phyloP scores from a whole-genome alignment of 1,140 invertebrate genomes.

The Batillaria attramentaria region DNA sequence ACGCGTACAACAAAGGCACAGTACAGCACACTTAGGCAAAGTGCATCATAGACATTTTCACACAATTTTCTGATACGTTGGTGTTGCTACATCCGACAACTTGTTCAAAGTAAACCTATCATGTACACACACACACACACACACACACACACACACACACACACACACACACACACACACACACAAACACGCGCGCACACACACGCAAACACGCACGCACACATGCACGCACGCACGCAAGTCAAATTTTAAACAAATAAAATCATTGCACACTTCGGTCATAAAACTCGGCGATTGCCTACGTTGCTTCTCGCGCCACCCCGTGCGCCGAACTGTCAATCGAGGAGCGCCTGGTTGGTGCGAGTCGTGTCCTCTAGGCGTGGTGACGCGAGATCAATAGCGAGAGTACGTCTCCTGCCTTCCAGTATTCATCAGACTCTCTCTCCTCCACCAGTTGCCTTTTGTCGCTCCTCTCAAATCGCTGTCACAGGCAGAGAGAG shows the following conservation, averaged over 20 bases:
- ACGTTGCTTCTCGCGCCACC: background rate
- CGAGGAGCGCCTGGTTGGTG: background rate
- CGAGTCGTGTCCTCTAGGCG: background rate
- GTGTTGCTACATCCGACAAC: too few species aligned
- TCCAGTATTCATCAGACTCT: too few species aligned
- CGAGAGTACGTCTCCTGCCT: background rate
- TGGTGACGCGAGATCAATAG: background rate
- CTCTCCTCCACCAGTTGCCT: too few species aligned
- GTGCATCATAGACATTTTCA: too few species aligned
- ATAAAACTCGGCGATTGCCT: background rate
- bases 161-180: slow-evolving; percentile 15
- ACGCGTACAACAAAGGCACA: too few species aligned
- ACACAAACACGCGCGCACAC: slow-evolving; percentile 1
- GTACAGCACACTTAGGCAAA: too few species aligned
- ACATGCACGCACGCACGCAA: background rate
- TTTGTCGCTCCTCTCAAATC: too few species aligned
- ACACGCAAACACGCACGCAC: background rate
- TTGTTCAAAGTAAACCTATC: background rate
- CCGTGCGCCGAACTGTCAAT: background rate
- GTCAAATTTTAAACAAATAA: too few species aligned
- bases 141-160: slow-evolving; percentile 10
- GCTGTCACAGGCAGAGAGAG: background rate
- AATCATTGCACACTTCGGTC: background rate
- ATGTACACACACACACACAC: slow-evolving; percentile 14
- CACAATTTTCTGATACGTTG: too few species aligned